Evolutionary conservation across 2,113 vertebrate species (phyloP).

Genomic region (Hippocampus abdominalis): DNA sequence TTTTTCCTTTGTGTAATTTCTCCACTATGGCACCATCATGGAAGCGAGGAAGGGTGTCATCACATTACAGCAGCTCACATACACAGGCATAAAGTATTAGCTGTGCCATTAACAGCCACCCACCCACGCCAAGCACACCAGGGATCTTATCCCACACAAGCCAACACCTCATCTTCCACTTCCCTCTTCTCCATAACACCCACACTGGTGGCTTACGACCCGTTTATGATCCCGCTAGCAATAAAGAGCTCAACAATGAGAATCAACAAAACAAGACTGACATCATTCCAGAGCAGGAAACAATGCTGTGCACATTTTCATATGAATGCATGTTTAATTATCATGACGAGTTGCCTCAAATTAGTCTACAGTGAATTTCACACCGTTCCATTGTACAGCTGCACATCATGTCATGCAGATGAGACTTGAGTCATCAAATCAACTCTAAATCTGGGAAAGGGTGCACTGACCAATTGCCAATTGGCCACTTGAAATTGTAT

Average conservation of each 20-base stretch:
- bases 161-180: constrained; percentile 34
- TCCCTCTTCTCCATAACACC: constrained; percentile 11
- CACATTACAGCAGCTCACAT: constrained; percentile 30
- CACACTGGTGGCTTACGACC: constrained; percentile 15
- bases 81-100: constrained; percentile 41
- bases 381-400: not conserved
- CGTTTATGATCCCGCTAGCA: constrained; percentile 22
- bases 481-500: not conserved
- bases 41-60: constrained; percentile 42
- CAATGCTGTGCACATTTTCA: not conserved
- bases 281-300: not conserved
- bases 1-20: constrained; percentile 55
- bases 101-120: constrained; percentile 46
- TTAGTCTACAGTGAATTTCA: not conserved
- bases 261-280: constrained; percentile 9
- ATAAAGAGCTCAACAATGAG: constrained; percentile 7
- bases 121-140: constrained; percentile 49
- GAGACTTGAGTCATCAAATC: not conserved
- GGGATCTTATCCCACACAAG: constrained; percentile 8
- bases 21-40: constrained; percentile 43
- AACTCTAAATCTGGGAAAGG: not conserved
- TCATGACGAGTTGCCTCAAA: not conserved
- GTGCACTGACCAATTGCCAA: not conserved
- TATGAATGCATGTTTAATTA: not conserved
- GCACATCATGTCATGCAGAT: not conserved